Evolutionary conservation across 2,797 vertebrate species (phyloP).

Genomic region (Poeciliopsis gracilis): DNA sequence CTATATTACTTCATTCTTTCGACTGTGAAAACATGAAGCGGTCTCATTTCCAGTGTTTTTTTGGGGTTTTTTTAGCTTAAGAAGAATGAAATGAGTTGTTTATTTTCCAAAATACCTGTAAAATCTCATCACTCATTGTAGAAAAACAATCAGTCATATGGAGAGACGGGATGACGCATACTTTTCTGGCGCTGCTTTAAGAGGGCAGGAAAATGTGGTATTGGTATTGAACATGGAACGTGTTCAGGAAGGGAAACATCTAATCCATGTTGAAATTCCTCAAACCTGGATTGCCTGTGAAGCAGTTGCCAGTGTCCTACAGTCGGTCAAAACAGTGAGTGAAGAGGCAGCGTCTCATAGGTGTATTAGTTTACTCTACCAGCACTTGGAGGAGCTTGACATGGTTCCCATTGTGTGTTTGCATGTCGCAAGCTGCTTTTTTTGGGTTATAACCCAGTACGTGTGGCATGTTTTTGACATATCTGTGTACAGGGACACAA

Average conservation of each 20-base stretch:
- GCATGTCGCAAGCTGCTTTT: not conserved
- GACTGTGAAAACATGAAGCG: not conserved
- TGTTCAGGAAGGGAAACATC: not conserved
- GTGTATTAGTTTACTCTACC: not conserved
- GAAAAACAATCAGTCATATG: not conserved
- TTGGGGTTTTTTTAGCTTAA: not conserved
- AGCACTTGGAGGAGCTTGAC: not conserved
- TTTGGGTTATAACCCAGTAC: not conserved
- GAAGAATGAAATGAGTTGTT: not conserved
- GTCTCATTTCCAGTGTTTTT: not conserved
- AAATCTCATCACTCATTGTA: not conserved
- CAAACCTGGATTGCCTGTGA: not conserved
- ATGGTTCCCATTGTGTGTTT: not conserved
- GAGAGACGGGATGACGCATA: not conserved
- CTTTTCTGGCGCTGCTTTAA: not conserved
- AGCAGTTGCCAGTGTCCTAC: not conserved
- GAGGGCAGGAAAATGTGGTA: not conserved
- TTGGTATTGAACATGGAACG: not conserved
- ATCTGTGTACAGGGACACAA: not conserved
- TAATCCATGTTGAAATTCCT: not conserved
- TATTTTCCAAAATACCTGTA: not conserved
- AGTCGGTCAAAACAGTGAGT: not conserved
- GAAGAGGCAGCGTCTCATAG: not conserved
- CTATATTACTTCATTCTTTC: not conserved
- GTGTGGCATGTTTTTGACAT: not conserved